A percentile compares a stretch with the other conserved stretches of the same genome.
phyloP scores from a whole-genome alignment of 2,888 invertebrate species.

The Linnaemya vulpina region DNA sequence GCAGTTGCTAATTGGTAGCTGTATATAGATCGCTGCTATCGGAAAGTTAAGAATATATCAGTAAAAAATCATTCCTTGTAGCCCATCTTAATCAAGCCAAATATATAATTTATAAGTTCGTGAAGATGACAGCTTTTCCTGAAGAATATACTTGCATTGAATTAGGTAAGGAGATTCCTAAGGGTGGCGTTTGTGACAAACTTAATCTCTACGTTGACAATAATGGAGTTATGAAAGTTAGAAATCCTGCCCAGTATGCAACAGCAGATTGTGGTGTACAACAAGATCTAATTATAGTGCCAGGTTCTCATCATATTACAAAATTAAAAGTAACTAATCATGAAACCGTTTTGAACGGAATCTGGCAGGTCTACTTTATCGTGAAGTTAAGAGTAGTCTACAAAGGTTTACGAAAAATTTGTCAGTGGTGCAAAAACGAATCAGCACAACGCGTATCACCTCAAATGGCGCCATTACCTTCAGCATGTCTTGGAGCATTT shows the following conservation, averaged over 20 bases:
- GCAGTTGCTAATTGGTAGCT: neutral
- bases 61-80: neutral
- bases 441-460: no score
- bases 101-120: constrained; percentile 8
- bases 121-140: neutral
- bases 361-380: no score
- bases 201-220: neutral
- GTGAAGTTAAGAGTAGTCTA: no score
- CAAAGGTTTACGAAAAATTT: no score
- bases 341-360: constrained; percentile 27
- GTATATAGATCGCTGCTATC: constrained; percentile 12
- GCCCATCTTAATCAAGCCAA: constrained; percentile 4
- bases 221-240: constrained; percentile 8
- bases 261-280: neutral
- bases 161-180: neutral
- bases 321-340: constrained; percentile 47
- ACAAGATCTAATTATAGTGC: neutral
- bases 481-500: no score
- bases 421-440: no score
- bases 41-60: neutral
- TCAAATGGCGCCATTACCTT: no score
- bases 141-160: neutral
- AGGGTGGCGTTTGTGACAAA: constrained; percentile 12
- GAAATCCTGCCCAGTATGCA: constrained; percentile 6
- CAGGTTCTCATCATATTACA: neutral